phyloP scores from a whole-genome alignment of 64 coral and sea anemone species.

The Dendrophyllia cribrosa region DNA sequence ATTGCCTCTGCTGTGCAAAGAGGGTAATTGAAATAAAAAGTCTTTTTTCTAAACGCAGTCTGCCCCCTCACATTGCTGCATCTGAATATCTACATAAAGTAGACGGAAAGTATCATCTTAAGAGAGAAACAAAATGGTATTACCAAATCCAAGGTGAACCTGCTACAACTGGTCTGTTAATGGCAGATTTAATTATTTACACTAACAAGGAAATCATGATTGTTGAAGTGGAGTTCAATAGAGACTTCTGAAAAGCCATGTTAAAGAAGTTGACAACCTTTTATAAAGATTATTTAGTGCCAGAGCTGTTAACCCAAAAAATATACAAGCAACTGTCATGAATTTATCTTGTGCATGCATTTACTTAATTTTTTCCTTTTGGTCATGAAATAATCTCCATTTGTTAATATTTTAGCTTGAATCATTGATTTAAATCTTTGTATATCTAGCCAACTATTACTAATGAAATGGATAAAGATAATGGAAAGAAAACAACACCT shows the following conservation, averaged over 20 bases:
- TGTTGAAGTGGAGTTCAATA: conserved; percentile 39
- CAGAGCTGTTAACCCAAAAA: conserved; percentile 35
- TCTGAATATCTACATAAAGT: conserved; percentile 20
- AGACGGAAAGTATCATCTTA: conserved; percentile 18
- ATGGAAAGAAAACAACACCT: conserved; percentile 25
- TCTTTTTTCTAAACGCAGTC: conserved; percentile 38
- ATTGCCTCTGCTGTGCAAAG: conserved; percentile 48
- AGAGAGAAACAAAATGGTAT: conserved; percentile 61
- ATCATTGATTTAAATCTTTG: conserved; percentile 28
- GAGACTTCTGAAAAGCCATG: conserved; percentile 21
- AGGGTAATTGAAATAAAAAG: conserved; percentile 51
- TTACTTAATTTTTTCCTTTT: conserved; percentile 34
- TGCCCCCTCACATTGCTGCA: conserved; percentile 42
- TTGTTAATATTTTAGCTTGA: conserved; percentile 24
- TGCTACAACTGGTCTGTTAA: conserved; percentile 18
- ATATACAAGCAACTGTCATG: conserved; percentile 21
- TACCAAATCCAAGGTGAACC: conserved; percentile 63
- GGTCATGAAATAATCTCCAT: conserved; percentile 33
- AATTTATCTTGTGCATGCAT: conserved; percentile 18
- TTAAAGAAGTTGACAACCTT: conserved; percentile 11
- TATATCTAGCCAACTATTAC: conserved; percentile 24
- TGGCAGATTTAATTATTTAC: conserved; percentile 53
- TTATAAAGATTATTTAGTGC: background rate
- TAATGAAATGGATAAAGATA: conserved; percentile 11
- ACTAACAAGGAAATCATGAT: conserved; percentile 55